Percentiles rank a stretch among this genome's conserved stretches.
phyloP scores from a whole-genome alignment of 2,888 invertebrate genomes.

The Polylopha cassiicola region DNA sequence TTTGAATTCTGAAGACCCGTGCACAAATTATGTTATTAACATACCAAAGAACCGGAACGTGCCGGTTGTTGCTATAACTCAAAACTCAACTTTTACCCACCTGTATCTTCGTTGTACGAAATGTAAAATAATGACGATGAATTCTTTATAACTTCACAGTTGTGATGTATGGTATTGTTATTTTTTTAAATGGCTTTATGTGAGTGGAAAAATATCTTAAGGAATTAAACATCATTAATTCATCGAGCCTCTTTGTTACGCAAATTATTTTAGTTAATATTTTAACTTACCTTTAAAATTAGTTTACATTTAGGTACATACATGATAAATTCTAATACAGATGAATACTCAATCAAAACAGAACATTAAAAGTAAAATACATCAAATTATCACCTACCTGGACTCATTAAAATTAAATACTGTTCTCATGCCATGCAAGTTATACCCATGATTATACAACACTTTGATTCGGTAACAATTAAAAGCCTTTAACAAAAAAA shows the following conservation, averaged over 20 bases:
- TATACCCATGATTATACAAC: conserved; percentile 15
- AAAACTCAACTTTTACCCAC: conserved; percentile 23
- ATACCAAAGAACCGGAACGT: conserved; percentile 21
- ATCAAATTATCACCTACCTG: conserved; percentile 17
- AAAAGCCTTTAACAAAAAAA: conserved; percentile 6
- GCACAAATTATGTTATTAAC: conserved; percentile 24
- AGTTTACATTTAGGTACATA: too few relatives aligned
- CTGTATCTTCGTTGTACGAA: conserved; percentile 13
- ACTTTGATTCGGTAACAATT: conserved; percentile 11
- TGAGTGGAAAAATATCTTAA: too few relatives aligned
- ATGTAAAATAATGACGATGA: conserved; percentile 12
- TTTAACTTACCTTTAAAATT: too few relatives aligned
- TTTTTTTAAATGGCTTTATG: too few relatives aligned
- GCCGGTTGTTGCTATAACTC: conserved; percentile 19
- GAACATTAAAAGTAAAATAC: conserved; percentile 12
- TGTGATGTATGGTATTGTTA: too few relatives aligned
- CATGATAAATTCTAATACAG: too few relatives aligned
- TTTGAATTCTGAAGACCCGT: conserved; percentile 16
- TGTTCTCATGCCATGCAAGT: conserved; percentile 20
- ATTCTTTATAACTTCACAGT: too few relatives aligned
- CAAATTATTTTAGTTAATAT: too few relatives aligned
- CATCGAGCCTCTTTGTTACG: too few relatives aligned
- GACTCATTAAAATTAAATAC: conserved; percentile 14
- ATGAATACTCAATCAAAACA: conserved; percentile 11
- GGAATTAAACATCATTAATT: too few relatives aligned